Base-by-base conservation (phyloP, 2,113 vertebrate species). In the Sakesphorus luctuosus region DNA sequence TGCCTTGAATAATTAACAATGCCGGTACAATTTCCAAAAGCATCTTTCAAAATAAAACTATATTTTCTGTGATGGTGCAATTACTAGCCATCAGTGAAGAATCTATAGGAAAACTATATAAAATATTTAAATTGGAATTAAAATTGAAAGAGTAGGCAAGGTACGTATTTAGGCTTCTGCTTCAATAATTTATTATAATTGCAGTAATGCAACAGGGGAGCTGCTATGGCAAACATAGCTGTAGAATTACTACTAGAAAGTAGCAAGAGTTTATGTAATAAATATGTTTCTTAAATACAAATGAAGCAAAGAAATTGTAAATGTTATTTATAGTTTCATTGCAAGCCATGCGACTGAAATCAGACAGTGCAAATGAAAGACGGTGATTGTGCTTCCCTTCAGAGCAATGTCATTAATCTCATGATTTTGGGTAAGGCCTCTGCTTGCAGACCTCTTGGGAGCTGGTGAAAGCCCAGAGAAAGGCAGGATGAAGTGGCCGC, bases 81-180 rank as follows among this genome's bases (percentile, higher is more conserved):
- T 96, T 97, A 94, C 69, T 94, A 94, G 65, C 79, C 80, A 95
- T 93, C 90, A 96, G 26, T 84, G 62, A 93, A 89, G 83, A 94
- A 94, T 84, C 93, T 89, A 97, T 96, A 95, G 83, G 80, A 95
- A 90, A 96, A 72, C 19, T n/a, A 75, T 87, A 97, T 97, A 83
- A 96, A 97, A 97, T 95, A 97, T 96, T 97, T 93, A 96, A 90
- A 89, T 84, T 58, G 23, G 49, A 93, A 96, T 96, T 94, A 95
- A 96, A 96, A 94, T 95, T 92, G 90, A 93, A 97, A 92, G 83
- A 95, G 72, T 26, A 75, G 65, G 11, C 66, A 92, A 93, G 85
- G 61, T 97, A 81, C 84, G 84, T 90, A 90, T 92, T 95, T 95
- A 92, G 94, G 46, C 44, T 67, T 84, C 86, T 59, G 74, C 52